phyloP scores from a whole-genome alignment of 2,888 invertebrate species.

The Rapana venosa region DNA sequence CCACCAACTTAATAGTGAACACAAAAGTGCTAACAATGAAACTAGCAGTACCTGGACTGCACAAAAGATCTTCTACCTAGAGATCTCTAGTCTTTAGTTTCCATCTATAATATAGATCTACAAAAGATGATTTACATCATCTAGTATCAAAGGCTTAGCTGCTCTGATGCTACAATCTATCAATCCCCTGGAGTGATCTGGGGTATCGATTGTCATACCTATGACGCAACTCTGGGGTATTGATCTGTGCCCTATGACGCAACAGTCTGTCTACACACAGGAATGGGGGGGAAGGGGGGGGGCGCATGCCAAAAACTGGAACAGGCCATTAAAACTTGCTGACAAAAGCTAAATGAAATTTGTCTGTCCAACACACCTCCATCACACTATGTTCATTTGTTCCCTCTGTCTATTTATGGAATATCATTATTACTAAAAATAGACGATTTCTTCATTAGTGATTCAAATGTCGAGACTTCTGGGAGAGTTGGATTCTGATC shows the following conservation, averaged over 20 bases:
- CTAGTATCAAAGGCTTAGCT: no score
- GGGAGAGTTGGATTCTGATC: background rate
- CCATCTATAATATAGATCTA: no score
- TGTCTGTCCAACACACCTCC: no score
- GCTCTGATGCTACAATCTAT: no score
- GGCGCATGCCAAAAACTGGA: background rate
- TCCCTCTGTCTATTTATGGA: background rate
- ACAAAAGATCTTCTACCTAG: no score
- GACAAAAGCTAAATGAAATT: background rate
- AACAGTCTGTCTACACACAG: background rate
- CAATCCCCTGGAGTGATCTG: no score
- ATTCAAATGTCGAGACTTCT: background rate
- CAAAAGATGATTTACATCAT: no score
- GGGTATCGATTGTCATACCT: background rate
- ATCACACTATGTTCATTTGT: no score
- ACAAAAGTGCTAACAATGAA: no score
- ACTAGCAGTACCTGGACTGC: no score
- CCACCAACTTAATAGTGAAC: no score
- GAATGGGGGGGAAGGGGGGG: background rate
- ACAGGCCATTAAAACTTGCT: background rate
- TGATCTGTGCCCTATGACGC: constrained; percentile 1
- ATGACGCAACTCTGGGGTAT: constrained; percentile 15
- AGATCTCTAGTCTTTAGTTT: no score
- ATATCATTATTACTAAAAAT: background rate
- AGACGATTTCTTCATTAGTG: background rate